Percentiles rank a stretch among this genome's conserved stretches.
Evolutionary conservation across 2,888 invertebrate genomes (phyloP).

Genomic region (Hyppa rectilinea): DNA sequence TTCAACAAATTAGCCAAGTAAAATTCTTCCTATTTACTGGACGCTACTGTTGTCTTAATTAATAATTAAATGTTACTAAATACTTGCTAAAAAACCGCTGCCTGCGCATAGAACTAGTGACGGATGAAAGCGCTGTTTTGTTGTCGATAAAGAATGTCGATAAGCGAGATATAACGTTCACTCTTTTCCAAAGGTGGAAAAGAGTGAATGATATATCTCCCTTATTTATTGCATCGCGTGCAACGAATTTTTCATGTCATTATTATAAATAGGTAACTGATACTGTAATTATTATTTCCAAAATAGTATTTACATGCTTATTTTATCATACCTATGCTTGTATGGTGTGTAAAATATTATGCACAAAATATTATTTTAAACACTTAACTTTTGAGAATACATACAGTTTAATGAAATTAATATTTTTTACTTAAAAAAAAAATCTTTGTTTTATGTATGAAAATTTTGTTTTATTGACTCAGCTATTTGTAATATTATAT

Average conservation of each 20-base stretch:
- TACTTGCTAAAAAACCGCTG: background rate
- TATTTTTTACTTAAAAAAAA: background rate
- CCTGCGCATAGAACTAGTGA: background rate
- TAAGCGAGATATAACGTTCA: no score
- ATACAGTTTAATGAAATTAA: background rate
- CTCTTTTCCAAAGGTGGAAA: background rate
- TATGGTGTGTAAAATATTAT: background rate
- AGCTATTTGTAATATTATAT: constrained; percentile 24
- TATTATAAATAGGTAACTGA: background rate
- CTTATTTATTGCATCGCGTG: background rate
- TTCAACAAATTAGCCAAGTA: constrained; percentile 2
- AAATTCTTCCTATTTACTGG: constrained; percentile 10
- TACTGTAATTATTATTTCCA: constrained; percentile 7
- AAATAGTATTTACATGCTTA: constrained; percentile 1
- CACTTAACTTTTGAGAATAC: background rate
- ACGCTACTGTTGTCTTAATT: background rate
- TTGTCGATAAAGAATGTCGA: constrained; percentile 16
- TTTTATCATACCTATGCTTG: background rate
- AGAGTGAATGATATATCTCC: background rate
- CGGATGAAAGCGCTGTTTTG: background rate
- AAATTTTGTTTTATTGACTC: background rate
- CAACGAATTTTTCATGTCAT: background rate
- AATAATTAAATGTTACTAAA: constrained; percentile 4
- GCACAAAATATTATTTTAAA: constrained; percentile 20
- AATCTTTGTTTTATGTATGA: background rate